Conservation (phyloP, 2,888 invertebrate genomes). For the Coecobrya sp. region DNA sequence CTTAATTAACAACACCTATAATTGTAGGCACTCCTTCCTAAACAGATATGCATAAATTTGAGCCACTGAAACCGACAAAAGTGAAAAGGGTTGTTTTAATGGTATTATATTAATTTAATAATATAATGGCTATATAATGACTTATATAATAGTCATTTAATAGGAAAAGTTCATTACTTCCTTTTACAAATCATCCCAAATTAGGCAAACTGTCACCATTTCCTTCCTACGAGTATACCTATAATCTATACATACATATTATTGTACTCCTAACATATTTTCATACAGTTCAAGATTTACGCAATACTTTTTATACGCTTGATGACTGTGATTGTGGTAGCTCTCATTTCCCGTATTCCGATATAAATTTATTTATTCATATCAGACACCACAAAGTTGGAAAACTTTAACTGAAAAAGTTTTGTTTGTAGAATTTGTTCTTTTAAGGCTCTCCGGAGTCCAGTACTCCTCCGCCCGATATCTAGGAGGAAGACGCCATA, state of each 20-base stretch:
- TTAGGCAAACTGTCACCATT: slow-evolving; percentile 25
- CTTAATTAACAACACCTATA: no score
- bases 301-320: background rate
- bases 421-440: slow-evolving; percentile 8
- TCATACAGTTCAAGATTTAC: background rate
- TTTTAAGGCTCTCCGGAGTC: slow-evolving; percentile 12
- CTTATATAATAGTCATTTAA: background rate
- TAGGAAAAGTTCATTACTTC: slow-evolving; percentile 44
- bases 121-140: no score
- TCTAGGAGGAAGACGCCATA: background rate
- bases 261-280: background rate
- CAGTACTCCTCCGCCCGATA: background rate
- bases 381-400: slow-evolving; percentile 41
- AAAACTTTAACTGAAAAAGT: slow-evolving; percentile 36
- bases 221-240: slow-evolving; percentile 23
- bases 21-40: no score
- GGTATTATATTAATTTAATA: no score
- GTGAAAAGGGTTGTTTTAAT: no score
- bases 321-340: background rate
- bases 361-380: slow-evolving; percentile 49
- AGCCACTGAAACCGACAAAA: no score
- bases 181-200: slow-evolving; percentile 38
- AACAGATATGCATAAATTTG: no score
- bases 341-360: slow-evolving; percentile 17
- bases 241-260: background rate